Evolutionary conservation across 2,888 invertebrate genomes (phyloP).

Genomic region (Lycocerus yunnanus): DNA sequence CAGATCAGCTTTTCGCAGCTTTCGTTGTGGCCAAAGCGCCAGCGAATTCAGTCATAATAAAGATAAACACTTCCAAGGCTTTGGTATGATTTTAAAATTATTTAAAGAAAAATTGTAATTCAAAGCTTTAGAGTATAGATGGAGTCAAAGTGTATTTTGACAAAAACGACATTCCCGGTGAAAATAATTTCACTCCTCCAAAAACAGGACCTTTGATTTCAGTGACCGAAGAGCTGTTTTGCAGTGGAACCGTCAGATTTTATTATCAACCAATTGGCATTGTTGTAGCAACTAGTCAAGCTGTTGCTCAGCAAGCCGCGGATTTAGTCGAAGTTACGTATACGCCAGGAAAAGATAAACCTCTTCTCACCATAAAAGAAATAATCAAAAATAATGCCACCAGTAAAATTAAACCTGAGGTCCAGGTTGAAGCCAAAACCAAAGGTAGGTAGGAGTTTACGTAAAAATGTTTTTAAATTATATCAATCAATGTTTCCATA

Average conservation of each 20-base stretch:
- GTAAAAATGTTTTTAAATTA: too few species aligned
- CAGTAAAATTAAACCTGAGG: slow-evolving; percentile 53
- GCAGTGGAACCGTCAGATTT: slow-evolving; percentile 59
- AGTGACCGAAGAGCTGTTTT: slow-evolving; percentile 55
- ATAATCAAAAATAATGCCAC: slow-evolving; percentile 56
- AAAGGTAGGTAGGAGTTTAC: too few species aligned
- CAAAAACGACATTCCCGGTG: neutral
- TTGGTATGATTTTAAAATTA: slow-evolving; percentile 57
- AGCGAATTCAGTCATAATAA: slow-evolving; percentile 56
- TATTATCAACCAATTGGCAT: slow-evolving; percentile 75
- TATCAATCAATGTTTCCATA: too few species aligned
- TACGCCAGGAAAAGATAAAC: slow-evolving; percentile 37
- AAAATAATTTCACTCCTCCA: slow-evolving; percentile 55
- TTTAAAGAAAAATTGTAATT: neutral
- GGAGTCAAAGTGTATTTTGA: neutral
- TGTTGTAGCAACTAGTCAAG: slow-evolving; percentile 66
- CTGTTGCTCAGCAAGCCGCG: slow-evolving; percentile 63
- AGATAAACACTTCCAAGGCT: slow-evolving; percentile 64
- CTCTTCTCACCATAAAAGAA: slow-evolving; percentile 55
- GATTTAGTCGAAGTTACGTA: slow-evolving; percentile 62
- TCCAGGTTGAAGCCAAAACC: slow-evolving; percentile 45
- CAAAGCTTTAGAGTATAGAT: neutral
- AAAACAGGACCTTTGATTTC: slow-evolving; percentile 45
- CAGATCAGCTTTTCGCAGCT: slow-evolving; percentile 66
- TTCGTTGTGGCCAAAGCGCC: slow-evolving; percentile 59